Evolutionary conservation across 2,797 vertebrate species (phyloP), one percentile per base, ranked within the genome.

Genomic region (Takifugu ocellatus): DNA sequence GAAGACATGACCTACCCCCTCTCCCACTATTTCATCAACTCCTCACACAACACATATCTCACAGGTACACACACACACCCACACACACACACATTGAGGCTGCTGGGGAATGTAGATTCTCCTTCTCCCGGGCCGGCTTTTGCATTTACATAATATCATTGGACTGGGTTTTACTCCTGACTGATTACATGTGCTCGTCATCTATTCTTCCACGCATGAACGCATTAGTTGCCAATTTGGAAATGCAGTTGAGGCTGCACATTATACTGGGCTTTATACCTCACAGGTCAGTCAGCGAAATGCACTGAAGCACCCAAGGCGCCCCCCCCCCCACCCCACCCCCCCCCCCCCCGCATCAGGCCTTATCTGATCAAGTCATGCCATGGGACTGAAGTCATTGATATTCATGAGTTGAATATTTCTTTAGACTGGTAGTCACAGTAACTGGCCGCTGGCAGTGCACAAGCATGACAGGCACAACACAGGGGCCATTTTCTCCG

Each of bases 1-100:
- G 97, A 99, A 90, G 97, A 99, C 82, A 99, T 99, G 96, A 94
- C 93, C 68, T 87, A 96, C 68, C 96, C 97, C 10, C 91, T 99
- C 53, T 96, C 96, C 68, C 95, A 99, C 82, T 99, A 99, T 75
- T 98, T 99, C 89, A 98, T 99, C 86, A 99, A 99, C 87, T 99
- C 97, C 51, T 99, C 97, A 5, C 97, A 99, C 87, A 99, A 99
- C 87, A 99, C 97, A 81, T 92, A 92, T 85, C 91, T 92, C 81
- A 92, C 89, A 87, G 91, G 91, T 92, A 77, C 29, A 25, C 55
- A 45, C 25, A 47, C 44, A 46, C 44, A 21, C 16, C 44, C 42
- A 44, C 42, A 15, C 42, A 44, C 42, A 44, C 42, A 44, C 14
- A 44, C n/a, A 44, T 16, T 12, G 11, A 36, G 9, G 33, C 33